A percentile compares a stretch with the other conserved stretches of the same genome.
Evolutionary conservation across 2,113 vertebrate genomes (phyloP).

Genomic region (Cebus imitator): DNA sequence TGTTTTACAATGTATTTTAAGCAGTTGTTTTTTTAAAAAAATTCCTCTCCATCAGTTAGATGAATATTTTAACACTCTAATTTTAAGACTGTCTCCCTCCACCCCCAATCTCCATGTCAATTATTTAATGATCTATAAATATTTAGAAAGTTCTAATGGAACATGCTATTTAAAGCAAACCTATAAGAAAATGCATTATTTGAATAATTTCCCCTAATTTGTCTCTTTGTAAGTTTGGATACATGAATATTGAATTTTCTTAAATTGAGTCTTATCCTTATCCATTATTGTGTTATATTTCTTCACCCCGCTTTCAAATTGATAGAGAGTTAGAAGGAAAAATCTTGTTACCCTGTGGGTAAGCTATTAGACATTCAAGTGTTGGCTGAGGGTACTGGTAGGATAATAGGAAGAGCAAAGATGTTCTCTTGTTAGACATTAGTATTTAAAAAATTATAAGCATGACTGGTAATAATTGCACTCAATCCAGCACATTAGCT

Average conservation of each 20-base stretch:
- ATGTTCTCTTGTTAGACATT: neutral
- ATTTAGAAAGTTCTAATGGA: conserved; percentile 73
- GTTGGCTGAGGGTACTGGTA: neutral
- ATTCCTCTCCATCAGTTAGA: conserved; percentile 30
- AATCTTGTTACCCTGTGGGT: neutral
- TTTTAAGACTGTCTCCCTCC: conserved; percentile 59
- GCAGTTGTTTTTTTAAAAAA: conserved; percentile 37
- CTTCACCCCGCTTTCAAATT: neutral
- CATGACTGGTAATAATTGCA: neutral
- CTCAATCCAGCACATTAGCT: neutral
- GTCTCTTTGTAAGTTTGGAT: conserved; percentile 51
- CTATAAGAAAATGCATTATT: conserved; percentile 54
- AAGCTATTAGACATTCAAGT: neutral
- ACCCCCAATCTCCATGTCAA: conserved; percentile 63
- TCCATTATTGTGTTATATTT: neutral
- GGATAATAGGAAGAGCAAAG: neutral
- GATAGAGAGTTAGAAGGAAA: neutral
- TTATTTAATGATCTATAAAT: conserved; percentile 75
- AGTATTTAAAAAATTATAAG: neutral
- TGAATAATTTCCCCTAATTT: conserved; percentile 58
- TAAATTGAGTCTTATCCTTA: conserved; percentile 39
- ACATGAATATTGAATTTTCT: conserved; percentile 59
- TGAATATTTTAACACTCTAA: conserved; percentile 75
- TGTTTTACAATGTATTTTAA: conserved; percentile 47
- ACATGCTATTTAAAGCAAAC: conserved; percentile 65